These are phyloP conservation scores for Sakesphorus luctuosus DNA, from an alignment of 2,113 vertebrate genomes.

Conservation along the genomic window DNA sequence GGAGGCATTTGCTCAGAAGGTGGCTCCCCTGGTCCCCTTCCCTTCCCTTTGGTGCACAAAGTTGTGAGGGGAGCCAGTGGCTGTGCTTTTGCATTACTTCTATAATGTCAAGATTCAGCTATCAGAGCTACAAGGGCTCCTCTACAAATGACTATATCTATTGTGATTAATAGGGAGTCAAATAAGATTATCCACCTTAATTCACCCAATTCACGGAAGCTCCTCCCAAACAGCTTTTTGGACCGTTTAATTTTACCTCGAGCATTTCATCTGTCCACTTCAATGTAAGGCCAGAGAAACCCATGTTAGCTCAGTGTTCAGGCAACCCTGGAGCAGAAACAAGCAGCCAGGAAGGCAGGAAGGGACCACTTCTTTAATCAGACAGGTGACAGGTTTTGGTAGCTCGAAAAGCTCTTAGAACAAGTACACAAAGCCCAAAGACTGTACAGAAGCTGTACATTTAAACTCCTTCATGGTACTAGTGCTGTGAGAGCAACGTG, in stretches of 20 bases:
- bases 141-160: background rate
- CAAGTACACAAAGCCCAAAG: background rate
- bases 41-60: background rate
- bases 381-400: rapidly evolving
- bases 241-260: background rate
- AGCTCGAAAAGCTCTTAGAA: background rate
- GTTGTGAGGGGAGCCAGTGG: background rate
- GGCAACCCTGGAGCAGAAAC: background rate
- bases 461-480: background rate
- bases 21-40: background rate
- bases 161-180: background rate
- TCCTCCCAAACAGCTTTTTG: background rate
- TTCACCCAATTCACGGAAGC: background rate
- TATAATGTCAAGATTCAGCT: background rate
- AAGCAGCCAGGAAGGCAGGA: background rate
- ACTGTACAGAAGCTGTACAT: background rate
- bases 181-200: background rate
- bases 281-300: background rate
- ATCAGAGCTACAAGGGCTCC: background rate
- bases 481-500: background rate
- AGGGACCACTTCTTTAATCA: background rate
- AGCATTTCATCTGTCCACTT: rapidly evolving
- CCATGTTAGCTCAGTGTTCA: background rate
- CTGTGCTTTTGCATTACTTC: background rate
- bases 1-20: background rate